Conservation (phyloP, 2,797 vertebrate genomes). For the Pseudochirops cupreus region DNA sequence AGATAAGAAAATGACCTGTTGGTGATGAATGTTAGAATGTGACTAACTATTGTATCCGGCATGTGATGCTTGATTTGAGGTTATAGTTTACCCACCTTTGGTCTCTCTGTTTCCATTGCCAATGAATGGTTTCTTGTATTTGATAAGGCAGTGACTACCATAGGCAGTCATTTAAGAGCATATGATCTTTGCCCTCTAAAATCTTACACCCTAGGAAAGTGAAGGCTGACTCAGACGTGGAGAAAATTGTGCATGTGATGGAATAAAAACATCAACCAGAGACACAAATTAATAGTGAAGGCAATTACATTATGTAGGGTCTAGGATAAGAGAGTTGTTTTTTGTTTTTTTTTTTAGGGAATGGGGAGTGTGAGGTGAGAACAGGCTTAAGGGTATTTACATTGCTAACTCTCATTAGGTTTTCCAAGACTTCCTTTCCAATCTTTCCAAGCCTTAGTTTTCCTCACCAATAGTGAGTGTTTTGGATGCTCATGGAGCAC, state of each 20-base stretch:
- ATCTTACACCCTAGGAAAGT: neutral
- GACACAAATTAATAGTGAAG: neutral
- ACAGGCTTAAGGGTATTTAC: neutral
- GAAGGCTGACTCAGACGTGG: neutral
- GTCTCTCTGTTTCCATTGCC: neutral
- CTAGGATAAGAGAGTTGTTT: neutral
- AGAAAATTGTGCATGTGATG: neutral
- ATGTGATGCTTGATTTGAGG: neutral
- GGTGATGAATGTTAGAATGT: neutral
- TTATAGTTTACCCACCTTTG: neutral
- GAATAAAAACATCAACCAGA: neutral
- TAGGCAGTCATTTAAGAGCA: neutral
- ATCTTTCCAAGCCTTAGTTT: too few species aligned
- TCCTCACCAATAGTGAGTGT: too few species aligned
- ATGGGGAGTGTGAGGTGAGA: neutral
- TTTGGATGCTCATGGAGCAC: neutral
- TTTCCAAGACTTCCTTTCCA: too few species aligned
- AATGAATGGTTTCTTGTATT: accelerated
- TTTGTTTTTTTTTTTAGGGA: neutral
- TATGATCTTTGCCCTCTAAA: neutral
- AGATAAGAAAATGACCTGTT: neutral
- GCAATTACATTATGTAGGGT: neutral
- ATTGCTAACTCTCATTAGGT: neutral
- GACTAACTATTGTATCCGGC: neutral
- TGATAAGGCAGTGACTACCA: neutral